Percentiles rank a stretch among this genome's conserved stretches.
These are phyloP conservation scores for Phenganax marumi DNA, from an alignment of 92 coral and sea anemone species.

Conservation along the genomic window DNA sequence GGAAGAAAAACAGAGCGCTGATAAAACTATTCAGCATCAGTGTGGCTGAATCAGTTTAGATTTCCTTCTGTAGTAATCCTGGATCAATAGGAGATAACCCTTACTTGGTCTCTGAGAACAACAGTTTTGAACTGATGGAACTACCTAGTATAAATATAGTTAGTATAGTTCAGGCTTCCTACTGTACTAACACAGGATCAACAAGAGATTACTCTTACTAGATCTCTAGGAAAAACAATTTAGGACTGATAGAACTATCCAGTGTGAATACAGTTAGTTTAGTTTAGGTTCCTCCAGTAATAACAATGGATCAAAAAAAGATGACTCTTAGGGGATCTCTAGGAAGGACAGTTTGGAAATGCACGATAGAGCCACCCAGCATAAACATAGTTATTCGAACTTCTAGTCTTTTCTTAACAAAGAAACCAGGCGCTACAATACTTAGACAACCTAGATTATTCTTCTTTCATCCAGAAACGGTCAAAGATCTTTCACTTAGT, in stretches of 20 bases:
- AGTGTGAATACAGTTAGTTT: background rate
- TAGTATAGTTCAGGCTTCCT: background rate
- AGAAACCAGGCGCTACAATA: background rate
- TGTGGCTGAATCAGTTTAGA: no score
- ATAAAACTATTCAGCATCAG: no score
- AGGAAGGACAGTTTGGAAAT: no score
- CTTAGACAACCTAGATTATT: background rate
- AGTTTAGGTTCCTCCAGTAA: background rate
- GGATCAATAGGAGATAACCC: background rate
- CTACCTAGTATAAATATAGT: background rate
- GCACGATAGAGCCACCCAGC: no score
- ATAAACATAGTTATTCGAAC: no score
- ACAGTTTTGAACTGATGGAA: slow-evolving; percentile 13
- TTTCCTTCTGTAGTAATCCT: no score
- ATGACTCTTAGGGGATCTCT: background rate
- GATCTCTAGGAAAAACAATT: no score
- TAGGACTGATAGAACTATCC: no score
- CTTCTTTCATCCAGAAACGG: background rate
- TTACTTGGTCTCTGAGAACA: background rate
- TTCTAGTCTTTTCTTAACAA: background rate
- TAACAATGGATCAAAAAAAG: background rate
- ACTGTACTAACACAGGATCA: background rate
- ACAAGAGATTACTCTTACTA: background rate
- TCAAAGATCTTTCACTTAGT: background rate
- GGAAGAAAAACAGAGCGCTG: no score